Conservation (phyloP, 2,113 vertebrate genomes). For the Sylvia atricapilla region DNA sequence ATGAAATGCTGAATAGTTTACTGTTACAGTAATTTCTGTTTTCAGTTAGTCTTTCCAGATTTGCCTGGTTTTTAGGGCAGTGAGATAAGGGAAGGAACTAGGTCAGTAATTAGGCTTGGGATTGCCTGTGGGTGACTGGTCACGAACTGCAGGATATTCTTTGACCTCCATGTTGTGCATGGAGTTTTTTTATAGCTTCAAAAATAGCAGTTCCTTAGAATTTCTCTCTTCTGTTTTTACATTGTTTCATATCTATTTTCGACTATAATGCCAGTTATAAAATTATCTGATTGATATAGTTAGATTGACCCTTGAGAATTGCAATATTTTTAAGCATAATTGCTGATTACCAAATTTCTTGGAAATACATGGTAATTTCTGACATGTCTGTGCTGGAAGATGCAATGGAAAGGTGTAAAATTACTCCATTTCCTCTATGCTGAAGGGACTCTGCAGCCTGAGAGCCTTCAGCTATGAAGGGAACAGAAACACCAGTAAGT, state of each 20-base stretch:
- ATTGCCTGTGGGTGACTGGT: neutral
- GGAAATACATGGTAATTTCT: neutral
- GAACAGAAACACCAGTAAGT: neutral
- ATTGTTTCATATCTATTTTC: neutral
- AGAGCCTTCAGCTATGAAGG: neutral
- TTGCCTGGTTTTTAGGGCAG: neutral
- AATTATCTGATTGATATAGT: neutral
- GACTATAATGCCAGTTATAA: neutral
- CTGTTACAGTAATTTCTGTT: neutral
- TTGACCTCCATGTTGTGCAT: neutral
- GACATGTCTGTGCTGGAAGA: neutral
- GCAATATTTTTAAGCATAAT: neutral
- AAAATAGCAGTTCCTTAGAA: neutral
- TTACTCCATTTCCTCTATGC: neutral
- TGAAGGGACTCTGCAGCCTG: neutral
- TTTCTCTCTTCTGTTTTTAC: neutral
- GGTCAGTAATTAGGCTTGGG: neutral
- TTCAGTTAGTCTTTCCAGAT: neutral
- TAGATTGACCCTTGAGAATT: neutral
- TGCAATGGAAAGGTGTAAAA: neutral
- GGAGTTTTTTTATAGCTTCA: neutral
- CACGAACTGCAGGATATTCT: conserved; percentile 30
- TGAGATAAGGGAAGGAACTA: neutral
- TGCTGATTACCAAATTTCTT: neutral
- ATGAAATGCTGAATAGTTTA: neutral